Percentiles rank a stretch among this genome's conserved stretches.
These are phyloP conservation scores for Campaea margaritaria DNA, from an alignment of 2,888 invertebrate species.

Conservation along the genomic window DNA sequence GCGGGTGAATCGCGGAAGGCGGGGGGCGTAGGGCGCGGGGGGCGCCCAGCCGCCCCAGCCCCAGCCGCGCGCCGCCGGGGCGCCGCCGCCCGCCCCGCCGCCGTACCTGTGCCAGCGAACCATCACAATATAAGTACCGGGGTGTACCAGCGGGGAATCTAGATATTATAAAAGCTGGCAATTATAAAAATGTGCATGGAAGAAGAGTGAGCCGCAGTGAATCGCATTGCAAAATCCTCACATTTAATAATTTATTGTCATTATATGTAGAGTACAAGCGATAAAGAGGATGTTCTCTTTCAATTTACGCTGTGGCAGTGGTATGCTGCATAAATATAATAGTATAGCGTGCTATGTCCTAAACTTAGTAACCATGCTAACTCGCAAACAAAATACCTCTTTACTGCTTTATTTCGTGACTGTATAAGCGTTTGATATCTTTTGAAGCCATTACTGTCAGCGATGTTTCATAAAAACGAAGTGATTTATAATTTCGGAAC, in stretches of 20 bases:
- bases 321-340: too few relatives aligned
- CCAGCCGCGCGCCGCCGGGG: conserved; percentile 63
- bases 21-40: conserved; percentile 74
- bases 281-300: too few relatives aligned
- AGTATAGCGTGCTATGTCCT: conserved; percentile 1
- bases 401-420: conserved; percentile 32
- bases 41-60: conserved; percentile 81
- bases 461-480: conserved; percentile 24
- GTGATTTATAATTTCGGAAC: conserved; percentile 31
- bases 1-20: conserved; percentile 76
- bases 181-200: too few relatives aligned
- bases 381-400: conserved; percentile 21
- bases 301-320: too few relatives aligned
- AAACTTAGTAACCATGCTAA: conserved; percentile 15
- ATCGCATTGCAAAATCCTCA: too few relatives aligned
- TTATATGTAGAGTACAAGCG: too few relatives aligned
- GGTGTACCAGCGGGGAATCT: too few relatives aligned
- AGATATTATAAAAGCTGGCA: too few relatives aligned
- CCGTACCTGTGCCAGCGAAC: conserved; percentile 58
- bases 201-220: too few relatives aligned
- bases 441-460: conserved; percentile 31
- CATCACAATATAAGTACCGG: background rate
- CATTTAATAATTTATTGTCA: too few relatives aligned
- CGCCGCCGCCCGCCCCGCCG: conserved; percentile 50
- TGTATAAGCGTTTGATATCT: conserved; percentile 28